Evolutionary conservation across 2,797 vertebrate genomes (phyloP).

Genomic region (Smutsia temminckii): DNA sequence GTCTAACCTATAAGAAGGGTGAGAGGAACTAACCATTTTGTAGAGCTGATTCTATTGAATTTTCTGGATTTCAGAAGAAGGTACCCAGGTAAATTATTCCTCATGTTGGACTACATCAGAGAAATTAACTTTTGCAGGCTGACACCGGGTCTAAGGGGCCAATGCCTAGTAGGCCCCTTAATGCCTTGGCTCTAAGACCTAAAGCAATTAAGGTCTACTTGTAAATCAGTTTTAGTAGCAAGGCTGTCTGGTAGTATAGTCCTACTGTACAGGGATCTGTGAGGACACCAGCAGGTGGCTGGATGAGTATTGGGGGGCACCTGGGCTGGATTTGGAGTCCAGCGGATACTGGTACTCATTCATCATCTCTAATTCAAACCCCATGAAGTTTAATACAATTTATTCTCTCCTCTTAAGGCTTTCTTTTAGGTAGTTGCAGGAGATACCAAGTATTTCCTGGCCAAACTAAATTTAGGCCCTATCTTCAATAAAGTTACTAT

Average conservation of each 20-base stretch:
- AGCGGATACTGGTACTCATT: background rate
- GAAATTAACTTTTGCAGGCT: background rate
- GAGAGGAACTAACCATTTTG: background rate
- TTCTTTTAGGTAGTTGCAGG: conserved; percentile 89
- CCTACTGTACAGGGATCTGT: background rate
- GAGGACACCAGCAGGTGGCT: background rate
- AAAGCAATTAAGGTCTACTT: background rate
- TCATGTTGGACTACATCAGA: background rate
- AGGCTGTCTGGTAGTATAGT: background rate
- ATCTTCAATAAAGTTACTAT: conserved; percentile 80
- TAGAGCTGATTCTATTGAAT: background rate
- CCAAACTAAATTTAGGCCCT: conserved; percentile 85
- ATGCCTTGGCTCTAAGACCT: background rate
- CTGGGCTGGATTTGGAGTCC: background rate
- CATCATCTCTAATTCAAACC: background rate
- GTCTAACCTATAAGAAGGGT: background rate
- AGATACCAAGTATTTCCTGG: conserved; percentile 86
- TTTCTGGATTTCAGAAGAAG: background rate
- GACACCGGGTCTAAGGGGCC: background rate
- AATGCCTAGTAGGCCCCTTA: background rate
- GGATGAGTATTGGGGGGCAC: background rate
- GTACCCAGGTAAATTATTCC: background rate
- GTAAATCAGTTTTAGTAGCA: background rate
- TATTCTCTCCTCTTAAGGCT: conserved; percentile 85
- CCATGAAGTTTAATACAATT: conserved; percentile 23